A percentile compares a stretch with the other conserved stretches of the same genome.
These are phyloP conservation scores for Emydura subglobosa DNA, from an alignment of 2,113 vertebrate genomes.

Conservation along the genomic window DNA sequence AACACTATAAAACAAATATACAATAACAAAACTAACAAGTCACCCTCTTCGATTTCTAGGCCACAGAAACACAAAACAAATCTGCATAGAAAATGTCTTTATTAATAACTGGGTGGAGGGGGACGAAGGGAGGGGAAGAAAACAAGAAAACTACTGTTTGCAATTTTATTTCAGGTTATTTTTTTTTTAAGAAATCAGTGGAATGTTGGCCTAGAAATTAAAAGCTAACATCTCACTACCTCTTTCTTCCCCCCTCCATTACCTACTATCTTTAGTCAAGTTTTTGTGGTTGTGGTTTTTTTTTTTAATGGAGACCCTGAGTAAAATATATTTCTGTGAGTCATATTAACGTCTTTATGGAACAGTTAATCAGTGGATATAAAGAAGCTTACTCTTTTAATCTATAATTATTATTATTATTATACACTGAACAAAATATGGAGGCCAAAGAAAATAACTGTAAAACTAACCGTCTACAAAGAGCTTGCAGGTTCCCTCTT, in stretches of 20 bases:
- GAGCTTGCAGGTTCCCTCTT: not conserved
- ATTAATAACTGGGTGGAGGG: not conserved
- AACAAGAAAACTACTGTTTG: not conserved
- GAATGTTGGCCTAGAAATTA: not conserved
- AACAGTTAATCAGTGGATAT: not conserved
- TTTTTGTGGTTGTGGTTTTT: not conserved
- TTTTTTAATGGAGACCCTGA: not conserved
- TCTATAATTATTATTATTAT: not conserved
- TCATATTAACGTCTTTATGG: not conserved
- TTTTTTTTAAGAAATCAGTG: not conserved
- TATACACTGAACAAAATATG: not conserved
- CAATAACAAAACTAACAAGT: not conserved
- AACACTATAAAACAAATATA: not conserved
- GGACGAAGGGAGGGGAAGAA: not conserved
- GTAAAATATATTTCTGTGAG: not conserved
- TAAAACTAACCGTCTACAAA: not conserved
- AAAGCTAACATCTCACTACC: accelerated
- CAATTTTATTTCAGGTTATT: not conserved
- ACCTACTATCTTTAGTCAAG: not conserved
- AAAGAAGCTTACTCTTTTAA: not conserved
- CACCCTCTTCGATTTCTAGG: accelerated
- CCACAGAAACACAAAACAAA: not conserved
- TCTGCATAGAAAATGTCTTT: not conserved
- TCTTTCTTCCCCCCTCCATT: not conserved
- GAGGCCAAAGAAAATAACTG: not conserved